Base-by-base conservation (phyloP, 1,140 invertebrate species). In the Temnothorax curvispinosus region DNA sequence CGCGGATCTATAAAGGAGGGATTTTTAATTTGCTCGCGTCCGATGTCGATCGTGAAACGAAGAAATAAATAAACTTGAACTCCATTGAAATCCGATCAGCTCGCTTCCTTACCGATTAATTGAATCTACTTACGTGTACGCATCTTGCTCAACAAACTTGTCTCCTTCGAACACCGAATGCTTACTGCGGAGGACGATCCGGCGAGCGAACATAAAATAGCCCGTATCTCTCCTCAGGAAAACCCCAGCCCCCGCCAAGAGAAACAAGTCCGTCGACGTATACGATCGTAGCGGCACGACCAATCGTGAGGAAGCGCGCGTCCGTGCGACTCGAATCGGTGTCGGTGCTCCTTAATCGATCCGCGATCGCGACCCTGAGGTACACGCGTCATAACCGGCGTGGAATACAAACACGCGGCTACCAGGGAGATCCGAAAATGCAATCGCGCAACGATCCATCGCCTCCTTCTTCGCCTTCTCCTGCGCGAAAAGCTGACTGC, bases 121-220 rank as follows among this genome's bases (percentile, higher is more conserved):
- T 5, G 9, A 41, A 18, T 52, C 41, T 77, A 85, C 82, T 85
- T 76, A 85, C 82, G 35, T 41, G n/a, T 21, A 41, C 38, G 3
- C 82, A 85, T 85, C 41, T 77, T 85, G 44, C 13, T 21, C 4
- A 32, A 35, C n/a, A 13, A 18, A 21, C 3, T 44, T n/a, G 82
- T 41, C 50, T 64, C n/a, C 35, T 77, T 54, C 35, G 11, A 77
- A n/a, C 7, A 50, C 47, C 15, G 15, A 77, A 64, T 15, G 58
- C 50, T 21, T n/a, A 85, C 82, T 85, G 74, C 27, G 47, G 47
- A 52, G 47, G 8, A 64, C 9, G 11, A 50, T 6, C 4, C 32
- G 41, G 15, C 38, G 62, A 62, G 41, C n/a, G 71, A 64, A 77
- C 27, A 41, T 85, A 32, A 85, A 85, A 77, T 75, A 85, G 11